Conservation (phyloP, 2,888 invertebrate genomes). For the Rotaria magnacalcarata region DNA sequence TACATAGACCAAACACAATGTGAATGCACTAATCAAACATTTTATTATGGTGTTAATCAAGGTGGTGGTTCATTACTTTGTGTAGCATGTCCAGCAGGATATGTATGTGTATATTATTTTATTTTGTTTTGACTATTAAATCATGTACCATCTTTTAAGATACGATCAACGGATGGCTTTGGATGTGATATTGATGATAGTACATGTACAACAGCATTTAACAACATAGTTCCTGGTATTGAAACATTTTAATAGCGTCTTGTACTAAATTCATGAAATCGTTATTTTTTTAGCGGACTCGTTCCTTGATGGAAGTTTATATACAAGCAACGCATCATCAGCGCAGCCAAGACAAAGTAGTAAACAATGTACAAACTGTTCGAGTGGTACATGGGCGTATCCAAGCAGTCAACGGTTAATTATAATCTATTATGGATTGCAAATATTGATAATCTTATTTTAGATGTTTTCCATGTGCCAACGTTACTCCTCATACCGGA, state of each 20-base stretch:
- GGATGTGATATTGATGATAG: neutral
- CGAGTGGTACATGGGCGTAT: neutral
- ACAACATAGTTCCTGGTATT: neutral
- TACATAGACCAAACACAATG: neutral
- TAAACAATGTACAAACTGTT: neutral
- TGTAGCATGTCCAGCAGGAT: neutral
- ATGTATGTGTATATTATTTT: neutral
- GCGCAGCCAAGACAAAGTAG: neutral
- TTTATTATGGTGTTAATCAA: neutral
- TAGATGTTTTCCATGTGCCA: slow-evolving; percentile 29
- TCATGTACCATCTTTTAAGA: neutral
- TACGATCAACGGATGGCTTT: neutral
- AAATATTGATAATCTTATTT: neutral
- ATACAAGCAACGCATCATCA: neutral
- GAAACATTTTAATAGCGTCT: neutral
- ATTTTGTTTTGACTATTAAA: neutral
- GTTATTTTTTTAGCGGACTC: neutral
- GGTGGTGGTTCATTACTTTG: slow-evolving; percentile 21
- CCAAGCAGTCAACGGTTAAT: neutral
- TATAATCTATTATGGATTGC: neutral
- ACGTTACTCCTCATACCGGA: neutral
- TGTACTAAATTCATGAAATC: too few species aligned
- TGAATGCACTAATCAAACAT: neutral
- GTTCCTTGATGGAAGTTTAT: neutral
- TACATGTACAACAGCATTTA: neutral